A percentile compares a stretch with the other conserved stretches of the same genome.
These are phyloP conservation scores for Tenebrosternarchus preto DNA, from an alignment of 2,113 vertebrate genomes.

Conservation along the genomic window DNA sequence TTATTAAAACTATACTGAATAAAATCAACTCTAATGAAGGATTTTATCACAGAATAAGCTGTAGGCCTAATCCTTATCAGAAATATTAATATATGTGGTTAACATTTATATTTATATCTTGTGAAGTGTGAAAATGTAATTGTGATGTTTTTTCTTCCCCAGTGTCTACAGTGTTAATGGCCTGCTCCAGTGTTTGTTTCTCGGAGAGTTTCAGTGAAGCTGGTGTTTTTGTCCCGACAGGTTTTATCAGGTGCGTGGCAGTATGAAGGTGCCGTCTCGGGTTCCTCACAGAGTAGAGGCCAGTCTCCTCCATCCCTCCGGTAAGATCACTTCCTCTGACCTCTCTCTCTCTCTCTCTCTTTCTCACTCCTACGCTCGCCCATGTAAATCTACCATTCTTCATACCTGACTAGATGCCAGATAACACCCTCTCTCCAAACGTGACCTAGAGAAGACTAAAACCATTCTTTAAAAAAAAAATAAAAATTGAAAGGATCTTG, in stretches of 20 bases:
- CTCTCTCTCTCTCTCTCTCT: neutral
- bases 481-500: too few relatives aligned
- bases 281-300: slow-evolving; percentile 93
- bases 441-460: too few relatives aligned
- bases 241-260: slow-evolving; percentile 94
- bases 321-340: slow-evolving; percentile 69
- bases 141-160: neutral
- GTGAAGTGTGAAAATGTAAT: too few relatives aligned
- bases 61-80: too few relatives aligned
- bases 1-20: too few relatives aligned
- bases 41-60: too few relatives aligned
- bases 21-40: too few relatives aligned
- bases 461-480: too few relatives aligned
- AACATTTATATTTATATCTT: too few relatives aligned
- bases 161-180: too few relatives aligned
- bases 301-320: slow-evolving; percentile 85
- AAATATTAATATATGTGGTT: too few relatives aligned
- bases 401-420: neutral
- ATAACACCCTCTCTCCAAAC: neutral
- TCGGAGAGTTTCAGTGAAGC: neutral
- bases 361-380: neutral
- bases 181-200: neutral
- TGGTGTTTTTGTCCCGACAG: slow-evolving; percentile 64
- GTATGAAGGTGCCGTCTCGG: slow-evolving; percentile 91
- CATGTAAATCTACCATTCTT: neutral